phyloP scores from a whole-genome alignment of 92 coral and sea anemone genomes.

The Diadumene lineata region DNA sequence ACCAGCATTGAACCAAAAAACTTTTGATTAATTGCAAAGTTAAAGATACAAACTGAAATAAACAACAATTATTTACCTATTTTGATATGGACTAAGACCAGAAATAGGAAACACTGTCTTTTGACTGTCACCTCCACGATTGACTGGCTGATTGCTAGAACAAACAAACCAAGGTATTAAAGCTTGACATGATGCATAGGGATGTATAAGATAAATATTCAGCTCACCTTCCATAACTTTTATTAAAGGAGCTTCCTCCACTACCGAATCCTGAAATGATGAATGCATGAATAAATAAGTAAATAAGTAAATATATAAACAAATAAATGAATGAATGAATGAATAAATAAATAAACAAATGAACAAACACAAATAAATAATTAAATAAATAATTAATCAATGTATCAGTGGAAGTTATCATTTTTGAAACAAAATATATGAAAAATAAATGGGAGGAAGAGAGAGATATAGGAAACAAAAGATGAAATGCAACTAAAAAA shows the following conservation, averaged over 20 bases:
- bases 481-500: background rate
- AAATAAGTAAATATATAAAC: background rate
- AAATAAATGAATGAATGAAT: background rate
- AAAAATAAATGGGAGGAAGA: too few relatives aligned
- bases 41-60: too few relatives aligned
- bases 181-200: background rate
- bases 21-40: too few relatives aligned
- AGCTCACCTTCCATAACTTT: constrained; percentile 32
- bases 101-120: constrained; percentile 87
- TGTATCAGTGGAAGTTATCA: too few relatives aligned
- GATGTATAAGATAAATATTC: background rate
- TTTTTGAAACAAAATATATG: too few relatives aligned
- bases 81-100: constrained; percentile 92
- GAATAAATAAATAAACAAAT: background rate
- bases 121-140: constrained; percentile 64
- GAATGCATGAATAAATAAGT: background rate
- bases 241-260: constrained; percentile 6
- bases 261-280: constrained; percentile 24
- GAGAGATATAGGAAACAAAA: too few relatives aligned
- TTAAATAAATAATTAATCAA: too few relatives aligned
- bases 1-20: too few relatives aligned
- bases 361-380: too few relatives aligned
- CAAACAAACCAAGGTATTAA: background rate
- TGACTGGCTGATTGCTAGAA: constrained; percentile 75
- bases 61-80: constrained; percentile 81